Percentiles rank a stretch among this genome's conserved stretches.
phyloP scores from a whole-genome alignment of 1,140 invertebrate species.

The Zaprionus capensis region DNA sequence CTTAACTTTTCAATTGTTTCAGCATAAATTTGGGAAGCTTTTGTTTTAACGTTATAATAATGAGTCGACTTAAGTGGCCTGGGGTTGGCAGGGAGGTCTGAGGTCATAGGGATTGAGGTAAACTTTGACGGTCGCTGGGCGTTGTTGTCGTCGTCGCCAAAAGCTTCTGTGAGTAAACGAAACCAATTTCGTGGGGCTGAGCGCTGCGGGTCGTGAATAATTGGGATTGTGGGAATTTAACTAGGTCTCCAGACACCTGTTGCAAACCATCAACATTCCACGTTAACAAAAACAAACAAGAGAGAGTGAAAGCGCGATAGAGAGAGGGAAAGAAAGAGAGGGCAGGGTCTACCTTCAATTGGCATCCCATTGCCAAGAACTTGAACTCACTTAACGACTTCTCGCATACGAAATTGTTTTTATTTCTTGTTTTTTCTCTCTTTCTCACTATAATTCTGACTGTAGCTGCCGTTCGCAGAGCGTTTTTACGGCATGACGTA shows the following conservation, averaged over 20 bases:
- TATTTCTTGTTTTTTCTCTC: slow-evolving; percentile 39
- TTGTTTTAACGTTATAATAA: slow-evolving; percentile 21
- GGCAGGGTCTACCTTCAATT: slow-evolving; percentile 49
- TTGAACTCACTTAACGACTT: slow-evolving; percentile 63
- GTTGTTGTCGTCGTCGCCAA: slow-evolving; percentile 4
- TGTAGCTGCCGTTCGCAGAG: slow-evolving; percentile 7
- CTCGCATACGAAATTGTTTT: slow-evolving; percentile 30
- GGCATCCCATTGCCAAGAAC: slow-evolving; percentile 68
- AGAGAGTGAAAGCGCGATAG: slow-evolving; percentile 6
- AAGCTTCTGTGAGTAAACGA: slow-evolving; percentile 18
- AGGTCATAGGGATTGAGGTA: not conserved
- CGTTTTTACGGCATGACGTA: slow-evolving; percentile 61
- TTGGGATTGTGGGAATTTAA: slow-evolving; percentile 23
- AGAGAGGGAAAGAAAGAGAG: slow-evolving; percentile 1
- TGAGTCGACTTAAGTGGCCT: slow-evolving; percentile 8
- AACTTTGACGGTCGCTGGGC: slow-evolving; percentile 24
- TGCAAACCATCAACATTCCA: slow-evolving; percentile 11
- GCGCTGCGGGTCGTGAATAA: not conserved
- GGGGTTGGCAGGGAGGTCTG: not conserved
- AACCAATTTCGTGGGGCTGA: slow-evolving; percentile 3
- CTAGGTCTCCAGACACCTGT: slow-evolving; percentile 36
- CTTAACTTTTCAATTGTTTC: slow-evolving; percentile 19
- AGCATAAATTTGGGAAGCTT: slow-evolving; percentile 25
- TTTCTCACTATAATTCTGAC: slow-evolving; percentile 17
- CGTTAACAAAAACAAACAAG: slow-evolving; percentile 37